Evolutionary conservation across 1,140 invertebrate genomes (phyloP), one percentile per base, ranked within the genome.

Genomic region (Sycobia sp.): DNA sequence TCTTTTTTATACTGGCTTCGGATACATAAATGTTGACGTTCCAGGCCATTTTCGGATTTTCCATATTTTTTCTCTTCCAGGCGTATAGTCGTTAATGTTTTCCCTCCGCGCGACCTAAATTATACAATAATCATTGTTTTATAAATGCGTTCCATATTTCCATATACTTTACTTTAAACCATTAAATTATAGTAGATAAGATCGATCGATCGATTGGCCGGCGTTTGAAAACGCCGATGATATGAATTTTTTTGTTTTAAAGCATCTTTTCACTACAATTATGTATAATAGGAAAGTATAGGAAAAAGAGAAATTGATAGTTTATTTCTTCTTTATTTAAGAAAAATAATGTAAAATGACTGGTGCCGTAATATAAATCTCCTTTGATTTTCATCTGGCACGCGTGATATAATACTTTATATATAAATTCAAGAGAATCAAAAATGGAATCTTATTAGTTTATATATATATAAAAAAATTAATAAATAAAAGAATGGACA

Each of bases 41-140:
- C n/a, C 22, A 50, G 47, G 16, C 9, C n/a, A 50, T 11, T 50
- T 20, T 20, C 0, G 27, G 22, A 20, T 51, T 38, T 29, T 49
- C 11, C 3, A 27, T 36, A 11, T 22, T 51, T 51, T 36, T 22
- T 22, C 3, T 8, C 8, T 3, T n/a, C n/a, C n/a, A n/a, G n/a
- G n/a, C n/a, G n/a, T n/a, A n/a, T n/a, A 11, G 11, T 14, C 20
- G 36, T 18, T 44, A 56, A 25, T 44, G 53, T 61, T 44, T 46
- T 25, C 38, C 25, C n/a, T n/a, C n/a, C 16, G 9, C 18, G 13
- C n/a, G 3, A 53, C 53, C 0, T n/a, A 39, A 27, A n/a, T n/a
- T 22, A 44, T n/a, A n/a, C n/a, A n/a, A 41, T 61, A 44, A 36
- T 55, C 55, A 55, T 62, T 16, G 36, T 47, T 59, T 54, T 61